These are phyloP conservation scores for Nycticorax nycticorax DNA, from an alignment of 2,113 vertebrate genomes.

Conservation along the genomic window DNA sequence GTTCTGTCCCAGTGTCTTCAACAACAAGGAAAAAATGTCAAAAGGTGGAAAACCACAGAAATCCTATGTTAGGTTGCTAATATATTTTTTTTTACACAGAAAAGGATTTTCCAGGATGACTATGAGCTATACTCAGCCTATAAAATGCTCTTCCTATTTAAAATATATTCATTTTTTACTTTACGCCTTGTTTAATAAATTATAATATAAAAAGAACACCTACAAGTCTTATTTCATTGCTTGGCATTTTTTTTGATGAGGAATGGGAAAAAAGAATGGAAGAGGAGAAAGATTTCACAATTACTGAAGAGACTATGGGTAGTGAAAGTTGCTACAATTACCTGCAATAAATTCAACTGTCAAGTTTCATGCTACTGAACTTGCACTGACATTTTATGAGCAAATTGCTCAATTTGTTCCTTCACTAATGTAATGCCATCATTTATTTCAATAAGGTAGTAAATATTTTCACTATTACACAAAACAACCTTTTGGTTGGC, in stretches of 20 bases:
- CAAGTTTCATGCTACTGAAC: constrained; percentile 55
- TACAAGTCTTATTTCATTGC: neutral
- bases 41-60: neutral
- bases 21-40: neutral
- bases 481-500: constrained; percentile 81
- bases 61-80: neutral
- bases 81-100: neutral
- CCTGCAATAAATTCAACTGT: constrained; percentile 61
- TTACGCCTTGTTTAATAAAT: neutral
- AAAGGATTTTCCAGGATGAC: neutral
- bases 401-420: constrained; percentile 61
- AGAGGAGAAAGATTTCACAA: neutral
- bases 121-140: neutral
- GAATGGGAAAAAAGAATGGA: neutral
- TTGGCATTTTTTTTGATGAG: neutral
- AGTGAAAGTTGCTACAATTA: constrained; percentile 60
- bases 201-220: neutral
- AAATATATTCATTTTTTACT: neutral
- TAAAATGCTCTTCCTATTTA: neutral
- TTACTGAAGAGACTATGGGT: constrained; percentile 34
- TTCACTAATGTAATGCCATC: constrained; percentile 65
- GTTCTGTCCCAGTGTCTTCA: neutral
- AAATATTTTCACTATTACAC: constrained; percentile 75
- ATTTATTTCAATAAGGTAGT: constrained; percentile 70
- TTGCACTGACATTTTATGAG: constrained; percentile 64